A percentile compares a stretch with the other conserved stretches of the same genome.
These are phyloP conservation scores for Chrysolina americana DNA, from an alignment of 2,888 invertebrate genomes.

Conservation along the genomic window DNA sequence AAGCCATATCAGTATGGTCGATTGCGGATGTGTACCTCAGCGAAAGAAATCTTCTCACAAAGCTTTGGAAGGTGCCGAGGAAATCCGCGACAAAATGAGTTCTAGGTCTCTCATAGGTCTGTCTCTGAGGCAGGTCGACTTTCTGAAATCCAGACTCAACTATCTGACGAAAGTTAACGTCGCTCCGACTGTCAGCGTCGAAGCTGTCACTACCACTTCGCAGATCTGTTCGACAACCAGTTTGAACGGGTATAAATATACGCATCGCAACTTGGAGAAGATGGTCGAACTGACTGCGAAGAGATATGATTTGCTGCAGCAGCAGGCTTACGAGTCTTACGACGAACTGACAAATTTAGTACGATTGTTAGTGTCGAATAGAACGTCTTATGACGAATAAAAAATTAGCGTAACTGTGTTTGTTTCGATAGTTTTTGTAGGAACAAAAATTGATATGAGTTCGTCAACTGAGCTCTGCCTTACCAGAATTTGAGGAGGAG, in stretches of 20 bases:
- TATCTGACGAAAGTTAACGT: constrained; percentile 53
- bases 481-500: too few relatives aligned
- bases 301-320: constrained; percentile 58
- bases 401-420: not conserved
- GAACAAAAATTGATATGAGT: too few relatives aligned
- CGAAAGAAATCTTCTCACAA: constrained; percentile 24
- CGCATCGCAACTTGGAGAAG: constrained; percentile 51
- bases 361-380: constrained; percentile 53
- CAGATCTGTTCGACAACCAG: constrained; percentile 30
- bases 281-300: constrained; percentile 59
- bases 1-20: not conserved
- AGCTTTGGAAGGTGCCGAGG: constrained; percentile 7
- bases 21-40: not conserved
- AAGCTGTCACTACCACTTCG: not conserved
- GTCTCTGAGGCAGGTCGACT: constrained; percentile 57
- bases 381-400: constrained; percentile 3
- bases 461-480: too few relatives aligned
- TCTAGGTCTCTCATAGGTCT: constrained; percentile 55
- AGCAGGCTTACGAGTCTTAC: constrained; percentile 60
- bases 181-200: constrained; percentile 15
- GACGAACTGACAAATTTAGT: constrained; percentile 59
- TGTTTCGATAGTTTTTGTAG: too few relatives aligned
- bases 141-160: constrained; percentile 55
- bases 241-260: constrained; percentile 25
- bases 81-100: constrained; percentile 34